Percentiles rank a stretch among this genome's conserved stretches.
phyloP scores from a whole-genome alignment of 1,140 invertebrate genomes.

The Matsumurasca onukii region DNA sequence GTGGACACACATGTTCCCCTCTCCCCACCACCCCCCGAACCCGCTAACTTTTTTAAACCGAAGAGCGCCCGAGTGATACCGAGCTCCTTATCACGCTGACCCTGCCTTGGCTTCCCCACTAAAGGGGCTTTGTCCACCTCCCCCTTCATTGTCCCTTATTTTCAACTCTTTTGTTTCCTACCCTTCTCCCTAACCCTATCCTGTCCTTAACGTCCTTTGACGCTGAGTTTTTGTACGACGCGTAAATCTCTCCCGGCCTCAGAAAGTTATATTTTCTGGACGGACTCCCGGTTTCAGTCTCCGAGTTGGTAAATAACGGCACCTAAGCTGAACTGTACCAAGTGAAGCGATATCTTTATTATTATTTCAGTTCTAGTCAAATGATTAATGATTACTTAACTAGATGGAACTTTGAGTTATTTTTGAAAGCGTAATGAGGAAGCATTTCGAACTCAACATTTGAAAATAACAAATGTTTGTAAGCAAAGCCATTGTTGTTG shows the following conservation, averaged over 20 bases:
- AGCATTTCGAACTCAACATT: too few species aligned
- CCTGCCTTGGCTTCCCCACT: constrained; percentile 20
- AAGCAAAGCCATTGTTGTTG: too few species aligned
- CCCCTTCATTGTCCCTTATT: constrained; percentile 22
- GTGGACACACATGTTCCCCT: constrained; percentile 28
- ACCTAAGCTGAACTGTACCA: not conserved
- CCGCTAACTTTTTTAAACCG: constrained; percentile 32
- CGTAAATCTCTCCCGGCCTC: constrained; percentile 21
- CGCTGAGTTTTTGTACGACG: constrained; percentile 29
- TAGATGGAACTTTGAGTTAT: too few species aligned
- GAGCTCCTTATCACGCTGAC: constrained; percentile 32
- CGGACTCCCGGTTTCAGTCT: constrained; percentile 4
- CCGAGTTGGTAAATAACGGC: constrained; percentile 22
- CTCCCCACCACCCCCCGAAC: not conserved
- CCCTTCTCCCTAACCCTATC: constrained; percentile 10
- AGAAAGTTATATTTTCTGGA: constrained; percentile 27
- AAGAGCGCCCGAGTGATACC: constrained; percentile 24
- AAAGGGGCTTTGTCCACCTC: constrained; percentile 14
- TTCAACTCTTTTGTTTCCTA: constrained; percentile 29
- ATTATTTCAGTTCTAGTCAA: too few species aligned
- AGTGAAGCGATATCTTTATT: too few species aligned
- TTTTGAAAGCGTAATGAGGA: too few species aligned
- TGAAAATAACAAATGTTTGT: too few species aligned
- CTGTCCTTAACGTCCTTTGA: constrained; percentile 31
- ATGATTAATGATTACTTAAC: too few species aligned